These are phyloP conservation scores for Dermatemys mawii DNA, from an alignment of 2,113 vertebrate species.

Conservation along the genomic window DNA sequence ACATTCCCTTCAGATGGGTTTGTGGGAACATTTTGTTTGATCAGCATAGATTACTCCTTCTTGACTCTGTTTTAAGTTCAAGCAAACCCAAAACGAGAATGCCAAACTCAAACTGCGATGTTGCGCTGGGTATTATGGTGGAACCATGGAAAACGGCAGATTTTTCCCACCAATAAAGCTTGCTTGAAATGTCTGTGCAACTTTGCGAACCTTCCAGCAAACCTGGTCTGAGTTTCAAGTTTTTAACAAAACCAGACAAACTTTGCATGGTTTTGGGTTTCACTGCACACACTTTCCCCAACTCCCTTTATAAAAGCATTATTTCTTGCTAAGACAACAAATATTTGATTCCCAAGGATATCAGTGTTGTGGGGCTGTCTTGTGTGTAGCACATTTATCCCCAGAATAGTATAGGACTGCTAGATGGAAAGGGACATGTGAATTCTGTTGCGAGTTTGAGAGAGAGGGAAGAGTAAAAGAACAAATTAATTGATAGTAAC, in stretches of 20 bases:
- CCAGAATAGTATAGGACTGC: not conserved
- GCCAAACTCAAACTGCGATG: not conserved
- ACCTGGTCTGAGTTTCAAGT: not conserved
- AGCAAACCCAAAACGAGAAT: not conserved
- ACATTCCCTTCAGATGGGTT: not conserved
- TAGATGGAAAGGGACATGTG: not conserved
- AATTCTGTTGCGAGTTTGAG: not conserved
- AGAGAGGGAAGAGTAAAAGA: not conserved
- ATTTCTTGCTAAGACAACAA: not conserved
- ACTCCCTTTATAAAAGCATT: not conserved
- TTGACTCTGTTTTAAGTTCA: not conserved
- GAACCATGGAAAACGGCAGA: not conserved
- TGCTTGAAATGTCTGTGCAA: not conserved
- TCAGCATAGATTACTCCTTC: accelerated
- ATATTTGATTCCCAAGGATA: not conserved
- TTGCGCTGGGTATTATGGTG: not conserved
- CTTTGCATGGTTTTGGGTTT: not conserved
- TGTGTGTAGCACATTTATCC: not conserved
- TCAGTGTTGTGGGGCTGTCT: not conserved
- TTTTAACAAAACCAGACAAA: not conserved
- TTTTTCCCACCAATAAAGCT: not conserved
- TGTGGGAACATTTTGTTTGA: not conserved
- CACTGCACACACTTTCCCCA: not conserved
- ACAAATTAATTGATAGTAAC: not conserved
- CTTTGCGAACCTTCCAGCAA: not conserved